Evolutionary conservation across 1,140 invertebrate species (phyloP).

Genomic region (Scaptomyza hsui): DNA sequence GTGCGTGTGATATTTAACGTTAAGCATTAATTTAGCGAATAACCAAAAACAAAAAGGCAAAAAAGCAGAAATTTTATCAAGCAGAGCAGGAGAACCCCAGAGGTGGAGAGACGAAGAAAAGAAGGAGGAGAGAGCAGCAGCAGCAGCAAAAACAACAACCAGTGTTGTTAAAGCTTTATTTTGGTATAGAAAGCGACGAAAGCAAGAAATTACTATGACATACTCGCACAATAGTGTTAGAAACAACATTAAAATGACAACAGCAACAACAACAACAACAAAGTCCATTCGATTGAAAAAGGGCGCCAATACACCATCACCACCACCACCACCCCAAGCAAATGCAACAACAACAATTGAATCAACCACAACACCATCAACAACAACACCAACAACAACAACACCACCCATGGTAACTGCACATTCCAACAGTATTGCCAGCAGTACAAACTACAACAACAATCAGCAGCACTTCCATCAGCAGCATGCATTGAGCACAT

Average conservation of each 20-base stretch:
- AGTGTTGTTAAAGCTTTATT: slow-evolving; percentile 24
- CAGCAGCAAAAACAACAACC: slow-evolving; percentile 6
- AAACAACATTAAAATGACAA: slow-evolving; percentile 84
- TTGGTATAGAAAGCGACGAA: slow-evolving; percentile 52
- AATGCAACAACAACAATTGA: slow-evolving; percentile 29
- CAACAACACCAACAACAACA: slow-evolving; percentile 57
- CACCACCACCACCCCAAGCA: slow-evolving; percentile 25
- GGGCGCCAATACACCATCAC: slow-evolving; percentile 54
- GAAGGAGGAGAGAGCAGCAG: slow-evolving; percentile 13
- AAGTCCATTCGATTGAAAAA: slow-evolving; percentile 82
- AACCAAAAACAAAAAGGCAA: slow-evolving; percentile 74
- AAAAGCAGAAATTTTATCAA: slow-evolving; percentile 75
- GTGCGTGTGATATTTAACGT: slow-evolving; percentile 84
- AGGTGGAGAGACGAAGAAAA: slow-evolving; percentile 22
- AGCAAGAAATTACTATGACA: slow-evolving; percentile 80
- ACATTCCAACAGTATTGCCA: slow-evolving; percentile 84
- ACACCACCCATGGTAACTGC: slow-evolving; percentile 69
- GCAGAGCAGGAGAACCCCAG: neutral
- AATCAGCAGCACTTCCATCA: slow-evolving; percentile 64
- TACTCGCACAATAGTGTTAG: slow-evolving; percentile 84
- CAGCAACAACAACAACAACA: slow-evolving; percentile 68
- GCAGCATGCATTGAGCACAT: slow-evolving; percentile 65
- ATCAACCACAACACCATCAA: slow-evolving; percentile 60
- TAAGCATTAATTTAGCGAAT: slow-evolving; percentile 83
- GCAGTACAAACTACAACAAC: slow-evolving; percentile 80